Conservation (phyloP, 2,113 vertebrate genomes). For the Chlorocebus sabaeus region DNA sequence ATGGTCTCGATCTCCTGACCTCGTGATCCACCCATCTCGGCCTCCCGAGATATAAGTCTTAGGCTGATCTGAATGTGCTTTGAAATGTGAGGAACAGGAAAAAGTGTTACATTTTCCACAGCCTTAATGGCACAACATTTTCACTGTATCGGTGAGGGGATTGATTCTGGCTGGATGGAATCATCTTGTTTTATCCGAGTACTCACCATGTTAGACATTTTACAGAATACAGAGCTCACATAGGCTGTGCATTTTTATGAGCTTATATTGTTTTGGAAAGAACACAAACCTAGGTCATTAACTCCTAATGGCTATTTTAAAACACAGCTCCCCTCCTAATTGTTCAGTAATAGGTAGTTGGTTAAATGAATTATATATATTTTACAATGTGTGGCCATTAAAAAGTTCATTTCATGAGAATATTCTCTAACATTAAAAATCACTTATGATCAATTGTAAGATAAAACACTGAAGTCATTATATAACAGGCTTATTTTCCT, state of each 20-base stretch:
- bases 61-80: neutral
- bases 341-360: slow-evolving; percentile 47
- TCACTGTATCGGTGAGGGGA: neutral
- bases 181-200: neutral
- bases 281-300: slow-evolving; percentile 45
- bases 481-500: neutral
- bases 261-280: slow-evolving; percentile 3
- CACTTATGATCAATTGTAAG: slow-evolving; percentile 28
- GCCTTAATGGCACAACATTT: neutral
- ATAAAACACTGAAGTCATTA: neutral
- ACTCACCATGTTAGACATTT: neutral
- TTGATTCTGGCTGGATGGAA: neutral
- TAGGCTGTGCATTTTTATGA: neutral
- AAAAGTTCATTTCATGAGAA: slow-evolving; percentile 46
- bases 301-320: slow-evolving; percentile 41
- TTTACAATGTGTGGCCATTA: slow-evolving; percentile 27
- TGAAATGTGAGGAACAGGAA: neutral
- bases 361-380: slow-evolving; percentile 60
- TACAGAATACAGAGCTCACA: neutral
- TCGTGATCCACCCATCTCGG: too few relatives aligned
- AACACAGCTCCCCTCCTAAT: slow-evolving; percentile 25
- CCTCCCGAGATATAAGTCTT: neutral
- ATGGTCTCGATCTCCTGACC: too few relatives aligned
- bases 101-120: neutral
- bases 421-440: slow-evolving; percentile 49